Evolutionary conservation across 1,140 invertebrate genomes (phyloP).

Genomic region (Reticulitermes speratus): DNA sequence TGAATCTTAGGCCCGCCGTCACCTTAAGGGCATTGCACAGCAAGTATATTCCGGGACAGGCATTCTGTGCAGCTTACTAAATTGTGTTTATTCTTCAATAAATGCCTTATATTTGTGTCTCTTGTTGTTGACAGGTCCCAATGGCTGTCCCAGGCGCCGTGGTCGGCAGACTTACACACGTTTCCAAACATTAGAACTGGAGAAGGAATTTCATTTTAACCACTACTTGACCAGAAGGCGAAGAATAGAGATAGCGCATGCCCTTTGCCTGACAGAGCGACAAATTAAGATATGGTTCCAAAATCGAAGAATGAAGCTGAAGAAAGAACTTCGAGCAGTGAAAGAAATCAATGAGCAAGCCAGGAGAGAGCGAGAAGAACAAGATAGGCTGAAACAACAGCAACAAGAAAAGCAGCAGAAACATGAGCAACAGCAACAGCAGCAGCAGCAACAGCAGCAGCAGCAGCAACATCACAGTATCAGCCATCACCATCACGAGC

Average conservation of each 20-base stretch:
- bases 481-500: conserved; percentile 47
- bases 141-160: conserved; percentile 89
- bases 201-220: conserved; percentile 99
- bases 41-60: too few species aligned
- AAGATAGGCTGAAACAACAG: conserved; percentile 86
- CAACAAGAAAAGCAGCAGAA: conserved; percentile 76
- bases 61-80: too few species aligned
- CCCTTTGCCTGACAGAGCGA: conserved; percentile 91
- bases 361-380: conserved; percentile 83
- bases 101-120: neutral
- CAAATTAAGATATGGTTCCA: conserved; percentile 99
- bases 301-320: conserved; percentile 96
- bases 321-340: conserved; percentile 90
- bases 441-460: conserved; percentile 56
- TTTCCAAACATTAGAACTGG: conserved; percentile 90
- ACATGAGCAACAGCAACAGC: conserved; percentile 56
- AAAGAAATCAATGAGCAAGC: conserved; percentile 95
- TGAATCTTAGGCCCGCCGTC: too few species aligned
- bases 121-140: conserved; percentile 70
- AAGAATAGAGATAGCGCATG: conserved; percentile 96
- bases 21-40: too few species aligned
- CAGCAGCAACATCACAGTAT: conserved; percentile 46
- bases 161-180: conserved; percentile 96
- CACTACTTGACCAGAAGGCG: conserved; percentile 93
- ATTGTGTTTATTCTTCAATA: neutral